Base-by-base conservation (phyloP, 2,797 vertebrate genomes). In the Rhodeus uyekii region DNA sequence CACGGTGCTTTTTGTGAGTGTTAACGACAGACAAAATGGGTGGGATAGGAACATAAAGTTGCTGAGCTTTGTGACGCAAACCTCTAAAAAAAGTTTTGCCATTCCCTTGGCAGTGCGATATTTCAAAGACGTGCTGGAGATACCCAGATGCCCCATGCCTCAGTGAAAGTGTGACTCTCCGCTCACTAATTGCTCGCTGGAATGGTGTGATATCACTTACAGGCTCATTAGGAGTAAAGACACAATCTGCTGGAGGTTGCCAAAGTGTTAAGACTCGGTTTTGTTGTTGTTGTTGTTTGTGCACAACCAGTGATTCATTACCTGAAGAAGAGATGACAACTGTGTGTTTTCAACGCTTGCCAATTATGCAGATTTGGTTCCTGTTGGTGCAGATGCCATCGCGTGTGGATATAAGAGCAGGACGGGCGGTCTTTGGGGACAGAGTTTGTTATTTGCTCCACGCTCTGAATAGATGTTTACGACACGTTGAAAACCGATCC, bases 301-400 rank as follows among this genome's bases (percentile, higher is more conserved):
- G 81, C 29, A 53, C 67, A 83, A 46, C 83, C 80, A 85, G 86
- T 80, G 76, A 88, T 87, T 88, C 78, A 90, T 88, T 89, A 87
- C 84, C 86, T 88, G 82, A 74, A 80, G 71, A 85, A 58, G 42
- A 80, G 69, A 83, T 81, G 80, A 87, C 81, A 68, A 64, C 50
- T 61, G 79, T 64, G 24, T 79, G 69, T 82, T 36, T 46, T 76
- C 76, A 58, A 85, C 42, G 82, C 39, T 48, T 81, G 82, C 83
- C 86, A 88, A 90, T 90, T 90, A 91, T 89, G 89, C 86, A 89
- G 84, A 91, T 87, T 80, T 38, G 83, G 83, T 89, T 89, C 86
- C 79, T 53, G 78, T 87, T 64, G 72, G 83, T 86, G 78, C 68
- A 81, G 84, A 81, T 87, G 84, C 84, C 80, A 79, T 58, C 69